Base-by-base conservation (phyloP, 2,888 invertebrate genomes). In the Apotomis betuletana region DNA sequence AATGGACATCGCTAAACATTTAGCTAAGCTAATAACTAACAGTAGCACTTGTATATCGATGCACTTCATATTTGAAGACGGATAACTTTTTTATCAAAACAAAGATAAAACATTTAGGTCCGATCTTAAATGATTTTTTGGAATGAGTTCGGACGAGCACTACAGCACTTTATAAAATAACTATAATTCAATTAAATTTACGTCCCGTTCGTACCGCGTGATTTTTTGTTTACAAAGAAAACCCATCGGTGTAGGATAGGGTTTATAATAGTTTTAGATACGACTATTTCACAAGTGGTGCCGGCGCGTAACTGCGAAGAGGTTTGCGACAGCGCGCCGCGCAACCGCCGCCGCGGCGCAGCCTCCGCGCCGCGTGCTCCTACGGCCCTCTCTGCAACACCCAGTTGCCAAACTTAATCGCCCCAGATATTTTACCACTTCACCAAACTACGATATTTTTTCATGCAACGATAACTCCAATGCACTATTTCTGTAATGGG, bases 271-370 rank as follows among this genome's bases (percentile, higher is more conserved):
- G 91, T 85, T 85, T 91, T 84, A 80, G 88, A 90, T 87, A 91
- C 92, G 90, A 91, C 91, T 91, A 92, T 93, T 93, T 91, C 92
- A 92, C 91, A 92, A 93, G 92, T 83, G 85, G 87, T 82, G 71
- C 57, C 82, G 79, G 85, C 81, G 84, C 85, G 86, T 84, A 86
- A 92, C 91, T 92, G 90, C 82, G 82, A 67, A 71, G 81, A 63
- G 77, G 84, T 87, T 91, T 90, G 87, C 91, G 89, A 85, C 90
- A 90, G 67, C 72, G 67, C 69, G 65, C 61, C 64, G 67, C 69
- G 70, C 67, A 65, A 73, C 70, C 64, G 62, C 70, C 64, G 62
- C 52, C 67, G 74, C 75, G 74, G 77, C 80, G 77, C 80, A 77
- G 82, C 83, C 79, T 80, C 80, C 80, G 78, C 77, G 77, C 79